Evolutionary conservation across 2,797 vertebrate species (phyloP), one percentile per base, ranked within the genome.

Genomic region (Ceyx erithaca): DNA sequence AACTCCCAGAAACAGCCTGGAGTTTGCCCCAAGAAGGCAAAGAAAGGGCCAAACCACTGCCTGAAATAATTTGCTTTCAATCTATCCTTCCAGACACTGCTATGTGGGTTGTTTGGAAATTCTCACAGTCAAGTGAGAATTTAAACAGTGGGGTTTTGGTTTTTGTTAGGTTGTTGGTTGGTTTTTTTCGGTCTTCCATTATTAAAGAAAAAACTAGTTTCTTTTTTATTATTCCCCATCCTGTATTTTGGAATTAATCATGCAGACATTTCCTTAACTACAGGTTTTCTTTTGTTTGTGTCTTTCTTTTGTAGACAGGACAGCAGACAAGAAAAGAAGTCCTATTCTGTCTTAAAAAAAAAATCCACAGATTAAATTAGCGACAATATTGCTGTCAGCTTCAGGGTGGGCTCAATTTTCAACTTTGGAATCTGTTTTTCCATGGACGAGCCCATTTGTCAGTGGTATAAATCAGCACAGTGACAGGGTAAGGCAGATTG

Each of bases 201-300:
- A 70, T 30, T 64, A 55, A 70, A 73, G 41, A 68, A 89, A 81
- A 92, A 90, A 90, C 43, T 58, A 37, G 4, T 26, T 61, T 68
- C 7, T 76, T 76, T 82, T 76, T 76, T 68, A 41, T 90, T 64
- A 69, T 37, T 79, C 31, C 35, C 13, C 18, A 62, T 37, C 20
- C 57, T 37, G 64, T 85, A 81, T 58, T 70, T 85, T 80, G 52
- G 41, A 80, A 80, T 63, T 75, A 84, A 81, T 73, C 48, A 51
- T 5, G 6, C 31, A 78, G 84, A 82, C 67, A 87, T 81, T 67
- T 91, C 73, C 62, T 67, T 84, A 85, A 20, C 55, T 68, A 67
- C 2, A 1, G 25, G 15, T 77, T 51, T 80, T 62, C 46, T 43
- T 83, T 61, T 68, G 72, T 83, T 80, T 82, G 20, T n/a, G 17